Percentiles rank a stretch among this genome's conserved stretches.
Evolutionary conservation across 2,113 vertebrate genomes (phyloP).

Genomic region (Myodes glareolus): DNA sequence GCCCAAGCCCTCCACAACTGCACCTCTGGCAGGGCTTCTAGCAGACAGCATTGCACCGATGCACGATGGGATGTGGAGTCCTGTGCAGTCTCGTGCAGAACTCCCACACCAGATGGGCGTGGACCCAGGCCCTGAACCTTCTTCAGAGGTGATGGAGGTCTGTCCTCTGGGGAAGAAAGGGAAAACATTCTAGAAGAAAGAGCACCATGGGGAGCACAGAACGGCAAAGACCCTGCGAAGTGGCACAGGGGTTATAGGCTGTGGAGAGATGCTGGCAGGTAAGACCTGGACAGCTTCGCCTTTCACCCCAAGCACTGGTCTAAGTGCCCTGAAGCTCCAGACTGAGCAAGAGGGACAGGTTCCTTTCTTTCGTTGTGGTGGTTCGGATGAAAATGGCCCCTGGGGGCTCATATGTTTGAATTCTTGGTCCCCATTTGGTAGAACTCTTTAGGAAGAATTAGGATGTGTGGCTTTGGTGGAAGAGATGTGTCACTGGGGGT

Average conservation of each 20-base stretch:
- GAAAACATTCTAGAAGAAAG: background rate
- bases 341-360: background rate
- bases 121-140: background rate
- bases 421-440: background rate
- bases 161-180: background rate
- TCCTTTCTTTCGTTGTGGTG: background rate
- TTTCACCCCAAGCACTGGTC: background rate
- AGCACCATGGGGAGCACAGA: background rate
- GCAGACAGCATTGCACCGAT: fast-evolving
- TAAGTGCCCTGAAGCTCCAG: background rate
- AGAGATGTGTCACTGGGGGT: background rate
- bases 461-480: background rate
- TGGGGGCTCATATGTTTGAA: background rate
- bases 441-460: background rate
- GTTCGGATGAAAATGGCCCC: background rate
- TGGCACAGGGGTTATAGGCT: too few species aligned
- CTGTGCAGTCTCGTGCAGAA: background rate
- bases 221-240: background rate
- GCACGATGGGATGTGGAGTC: background rate
- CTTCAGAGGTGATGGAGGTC: background rate
- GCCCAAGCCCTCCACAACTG: background rate
- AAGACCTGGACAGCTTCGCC: background rate
- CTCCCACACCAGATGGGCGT: background rate
- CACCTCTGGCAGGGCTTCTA: too few species aligned
- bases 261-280: too few species aligned